Conservation (phyloP, 2,888 invertebrate genomes). For the Scaptomyza parva region DNA sequence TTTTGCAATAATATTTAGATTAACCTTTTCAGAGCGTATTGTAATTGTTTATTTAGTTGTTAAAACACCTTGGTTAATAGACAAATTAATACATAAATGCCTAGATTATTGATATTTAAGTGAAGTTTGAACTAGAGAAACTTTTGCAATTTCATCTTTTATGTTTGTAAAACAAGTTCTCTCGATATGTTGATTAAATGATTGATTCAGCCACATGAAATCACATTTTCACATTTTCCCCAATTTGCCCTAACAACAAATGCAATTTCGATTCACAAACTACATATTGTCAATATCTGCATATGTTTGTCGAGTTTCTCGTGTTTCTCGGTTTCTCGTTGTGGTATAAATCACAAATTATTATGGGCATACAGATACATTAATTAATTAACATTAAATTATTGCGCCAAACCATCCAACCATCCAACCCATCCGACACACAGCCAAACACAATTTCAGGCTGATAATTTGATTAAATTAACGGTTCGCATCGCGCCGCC, state of each 20-base stretch:
- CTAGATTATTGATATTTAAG: too few relatives aligned
- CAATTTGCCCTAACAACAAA: background rate
- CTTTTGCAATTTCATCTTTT: too few relatives aligned
- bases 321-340: background rate
- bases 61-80: too few relatives aligned
- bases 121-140: too few relatives aligned
- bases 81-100: too few relatives aligned
- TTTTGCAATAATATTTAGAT: too few relatives aligned
- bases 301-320: too few relatives aligned
- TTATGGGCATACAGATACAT: conserved; percentile 5
- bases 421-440: background rate
- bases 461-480: conserved; percentile 47
- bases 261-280: background rate
- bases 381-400: conserved; percentile 12
- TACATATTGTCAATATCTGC: background rate
- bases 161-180: too few relatives aligned
- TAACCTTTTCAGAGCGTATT: conserved; percentile 24
- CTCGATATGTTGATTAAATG: background rate
- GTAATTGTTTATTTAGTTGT: background rate
- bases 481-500: conserved; percentile 24
- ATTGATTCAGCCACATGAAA: background rate
- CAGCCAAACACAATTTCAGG: conserved; percentile 7
- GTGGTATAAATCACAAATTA: background rate
- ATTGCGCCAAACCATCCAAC: conserved; percentile 7
- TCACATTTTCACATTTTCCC: background rate